These are phyloP conservation scores for Varroa destructor DNA, from an alignment of 1,140 invertebrate species.

Conservation along the genomic window DNA sequence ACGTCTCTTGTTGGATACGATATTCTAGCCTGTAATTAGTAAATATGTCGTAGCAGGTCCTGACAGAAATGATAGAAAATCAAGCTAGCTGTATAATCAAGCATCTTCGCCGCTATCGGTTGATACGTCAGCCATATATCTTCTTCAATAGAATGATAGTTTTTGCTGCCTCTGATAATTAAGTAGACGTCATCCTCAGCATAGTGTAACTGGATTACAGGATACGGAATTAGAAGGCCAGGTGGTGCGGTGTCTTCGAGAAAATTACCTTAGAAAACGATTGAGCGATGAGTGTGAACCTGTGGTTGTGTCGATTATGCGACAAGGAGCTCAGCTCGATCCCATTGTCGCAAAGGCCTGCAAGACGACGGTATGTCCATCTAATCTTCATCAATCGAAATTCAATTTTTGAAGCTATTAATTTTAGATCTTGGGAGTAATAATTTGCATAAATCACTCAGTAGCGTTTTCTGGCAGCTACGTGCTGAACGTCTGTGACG, in stretches of 20 bases:
- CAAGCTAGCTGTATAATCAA: no score
- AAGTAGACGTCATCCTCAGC: no score
- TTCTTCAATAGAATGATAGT: no score
- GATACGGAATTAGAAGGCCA: constrained; percentile 38
- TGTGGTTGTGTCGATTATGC: constrained; percentile 62
- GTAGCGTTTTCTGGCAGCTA: constrained; percentile 15
- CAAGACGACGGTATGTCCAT: constrained; percentile 43
- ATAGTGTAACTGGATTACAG: background rate
- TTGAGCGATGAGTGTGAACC: constrained; percentile 53
- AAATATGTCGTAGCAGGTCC: no score
- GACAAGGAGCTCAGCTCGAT: constrained; percentile 71
- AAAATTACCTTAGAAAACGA: constrained; percentile 38
- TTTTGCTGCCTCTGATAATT: no score
- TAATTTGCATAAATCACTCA: background rate
- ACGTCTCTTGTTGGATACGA: no score
- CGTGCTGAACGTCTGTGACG: background rate
- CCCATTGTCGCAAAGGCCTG: constrained; percentile 64
- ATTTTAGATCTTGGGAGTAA: background rate
- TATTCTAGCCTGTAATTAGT: no score
- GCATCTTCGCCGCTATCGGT: no score
- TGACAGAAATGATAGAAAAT: no score
- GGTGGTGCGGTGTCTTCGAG: constrained; percentile 41
- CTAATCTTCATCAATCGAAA: no score
- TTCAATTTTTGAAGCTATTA: background rate
- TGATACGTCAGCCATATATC: no score